phyloP scores from a whole-genome alignment of 2,113 vertebrate species.

The Centropus bengalensis region DNA sequence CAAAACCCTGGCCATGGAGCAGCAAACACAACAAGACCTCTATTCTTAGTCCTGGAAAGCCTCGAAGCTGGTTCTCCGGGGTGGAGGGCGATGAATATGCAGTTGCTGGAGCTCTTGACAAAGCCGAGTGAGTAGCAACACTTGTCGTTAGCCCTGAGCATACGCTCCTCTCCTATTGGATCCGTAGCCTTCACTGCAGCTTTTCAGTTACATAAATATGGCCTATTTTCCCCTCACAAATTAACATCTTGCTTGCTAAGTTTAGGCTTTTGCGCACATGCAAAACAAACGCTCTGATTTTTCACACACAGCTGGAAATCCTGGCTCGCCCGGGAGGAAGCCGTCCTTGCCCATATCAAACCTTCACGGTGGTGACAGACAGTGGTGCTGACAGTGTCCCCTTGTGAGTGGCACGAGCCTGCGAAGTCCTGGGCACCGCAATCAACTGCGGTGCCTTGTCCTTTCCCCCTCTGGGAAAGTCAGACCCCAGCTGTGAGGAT shows the following conservation, averaged over 20 bases:
- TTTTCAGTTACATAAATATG: slow-evolving; percentile 62
- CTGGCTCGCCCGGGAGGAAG: neutral
- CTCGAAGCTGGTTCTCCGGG: neutral
- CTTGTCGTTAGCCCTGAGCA: neutral
- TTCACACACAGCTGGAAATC: slow-evolving; percentile 28
- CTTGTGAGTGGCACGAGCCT: neutral
- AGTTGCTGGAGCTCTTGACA: slow-evolving; percentile 22
- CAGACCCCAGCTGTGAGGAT: neutral
- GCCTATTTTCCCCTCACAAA: slow-evolving; percentile 49
- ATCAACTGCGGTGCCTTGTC: neutral
- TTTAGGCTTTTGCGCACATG: slow-evolving; percentile 17
- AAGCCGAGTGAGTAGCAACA: neutral
- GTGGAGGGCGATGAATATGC: neutral
- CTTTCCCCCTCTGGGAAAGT: neutral
- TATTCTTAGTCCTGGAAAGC: neutral
- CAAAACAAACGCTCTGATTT: slow-evolving; percentile 23
- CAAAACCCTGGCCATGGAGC: neutral
- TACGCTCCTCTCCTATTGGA: slow-evolving; percentile 1
- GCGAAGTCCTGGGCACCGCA: neutral
- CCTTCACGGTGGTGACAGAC: neutral
- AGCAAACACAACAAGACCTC: slow-evolving; percentile 21
- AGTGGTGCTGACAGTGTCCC: neutral
- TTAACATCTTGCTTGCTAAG: slow-evolving; percentile 48
- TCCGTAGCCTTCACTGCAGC: slow-evolving; percentile 18
- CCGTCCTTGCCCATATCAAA: neutral